Conservation (phyloP, 2,888 invertebrate species). For the Lithophane leautieri region DNA sequence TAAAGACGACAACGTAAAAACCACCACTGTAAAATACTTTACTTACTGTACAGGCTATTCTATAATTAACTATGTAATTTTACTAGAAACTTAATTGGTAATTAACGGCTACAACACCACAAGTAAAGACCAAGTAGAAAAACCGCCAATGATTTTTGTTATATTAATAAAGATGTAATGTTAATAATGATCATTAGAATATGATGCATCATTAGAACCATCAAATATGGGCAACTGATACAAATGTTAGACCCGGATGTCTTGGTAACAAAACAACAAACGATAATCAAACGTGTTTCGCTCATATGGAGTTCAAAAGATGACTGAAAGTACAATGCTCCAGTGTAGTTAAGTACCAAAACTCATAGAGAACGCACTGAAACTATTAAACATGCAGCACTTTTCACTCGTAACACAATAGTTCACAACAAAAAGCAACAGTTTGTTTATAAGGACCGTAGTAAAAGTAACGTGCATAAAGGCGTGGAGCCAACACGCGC, state of each 20-base stretch:
- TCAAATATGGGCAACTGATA: constrained; percentile 71
- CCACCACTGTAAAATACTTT: constrained; percentile 9
- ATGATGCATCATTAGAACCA: constrained; percentile 64
- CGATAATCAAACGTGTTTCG: constrained; percentile 86
- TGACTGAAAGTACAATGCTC: constrained; percentile 74
- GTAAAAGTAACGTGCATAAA: constrained; percentile 75
- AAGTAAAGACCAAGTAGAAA: constrained; percentile 38
- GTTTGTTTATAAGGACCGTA: constrained; percentile 79
- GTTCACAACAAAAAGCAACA: constrained; percentile 73
- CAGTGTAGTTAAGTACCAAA: constrained; percentile 76
- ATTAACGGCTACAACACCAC: constrained; percentile 8
- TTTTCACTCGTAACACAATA: constrained; percentile 79
- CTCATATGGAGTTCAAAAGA: constrained; percentile 81
- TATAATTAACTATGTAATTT: neutral
- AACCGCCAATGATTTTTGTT: constrained; percentile 74
- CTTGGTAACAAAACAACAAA: constrained; percentile 88
- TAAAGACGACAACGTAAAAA: constrained; percentile 41
- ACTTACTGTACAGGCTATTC: neutral
- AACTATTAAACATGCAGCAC: constrained; percentile 72
- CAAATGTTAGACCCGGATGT: constrained; percentile 84
- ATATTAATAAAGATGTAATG: constrained; percentile 57
- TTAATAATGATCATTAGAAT: constrained; percentile 53
- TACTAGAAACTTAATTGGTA: constrained; percentile 4
- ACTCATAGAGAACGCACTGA: constrained; percentile 75
- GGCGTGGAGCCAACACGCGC: constrained; percentile 70